These are phyloP conservation scores for Anticlea derivata DNA, from an alignment of 2,888 invertebrate genomes.

Conservation along the genomic window DNA sequence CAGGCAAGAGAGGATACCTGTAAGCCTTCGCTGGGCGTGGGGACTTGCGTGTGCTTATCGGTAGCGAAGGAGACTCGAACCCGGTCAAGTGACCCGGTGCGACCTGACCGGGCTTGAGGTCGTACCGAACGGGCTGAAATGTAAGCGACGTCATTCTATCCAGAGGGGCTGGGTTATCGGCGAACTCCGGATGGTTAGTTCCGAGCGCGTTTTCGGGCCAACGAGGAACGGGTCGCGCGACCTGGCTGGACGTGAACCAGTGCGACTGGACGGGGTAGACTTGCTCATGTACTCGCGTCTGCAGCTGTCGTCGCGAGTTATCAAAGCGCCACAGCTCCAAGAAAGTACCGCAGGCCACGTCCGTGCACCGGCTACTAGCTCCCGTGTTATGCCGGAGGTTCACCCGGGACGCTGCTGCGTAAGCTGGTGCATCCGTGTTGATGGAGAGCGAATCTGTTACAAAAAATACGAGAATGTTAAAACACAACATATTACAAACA, in stretches of 20 bases:
- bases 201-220: not conserved
- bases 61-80: too few relatives aligned
- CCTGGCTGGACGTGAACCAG: not conserved
- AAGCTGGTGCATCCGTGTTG: constrained; percentile 8
- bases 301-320: not conserved
- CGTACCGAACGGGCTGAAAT: constrained; percentile 5
- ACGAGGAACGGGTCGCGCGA: constrained; percentile 1
- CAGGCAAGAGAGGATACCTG: not conserved
- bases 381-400: not conserved
- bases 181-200: not conserved
- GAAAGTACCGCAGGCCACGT: not conserved
- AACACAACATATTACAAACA: too few relatives aligned
- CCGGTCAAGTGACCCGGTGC: not conserved
- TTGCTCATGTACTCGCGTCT: not conserved
- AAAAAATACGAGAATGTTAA: too few relatives aligned
- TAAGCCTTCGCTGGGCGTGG: too few relatives aligned
- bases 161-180: not conserved
- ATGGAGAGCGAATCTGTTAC: constrained; percentile 14
- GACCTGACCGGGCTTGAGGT: constrained; percentile 2
- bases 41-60: too few relatives aligned
- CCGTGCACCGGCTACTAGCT: not conserved
- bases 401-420: not conserved
- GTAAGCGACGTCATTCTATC: not conserved
- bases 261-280: not conserved
- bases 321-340: not conserved